Percentiles rank a stretch among this genome's conserved stretches.
Conservation (phyloP, 2,888 invertebrate species). For the Chrysotoxum bicinctum region DNA sequence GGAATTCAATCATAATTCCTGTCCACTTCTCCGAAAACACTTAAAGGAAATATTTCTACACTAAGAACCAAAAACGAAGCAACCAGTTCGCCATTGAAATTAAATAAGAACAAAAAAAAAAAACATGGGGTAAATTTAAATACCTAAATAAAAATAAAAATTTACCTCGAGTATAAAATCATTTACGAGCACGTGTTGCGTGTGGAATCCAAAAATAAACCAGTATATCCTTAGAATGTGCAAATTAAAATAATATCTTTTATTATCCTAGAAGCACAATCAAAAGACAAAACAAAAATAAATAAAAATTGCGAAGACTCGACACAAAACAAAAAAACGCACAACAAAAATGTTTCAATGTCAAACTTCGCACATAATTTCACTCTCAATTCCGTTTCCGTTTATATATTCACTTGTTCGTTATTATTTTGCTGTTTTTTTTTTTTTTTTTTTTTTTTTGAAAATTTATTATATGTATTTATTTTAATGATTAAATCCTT, state of each 20-base stretch:
- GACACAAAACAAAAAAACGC: slow-evolving; percentile 69
- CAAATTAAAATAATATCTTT: not conserved
- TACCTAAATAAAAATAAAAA: not conserved
- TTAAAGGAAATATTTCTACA: slow-evolving; percentile 19
- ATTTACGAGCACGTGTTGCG: slow-evolving; percentile 20
- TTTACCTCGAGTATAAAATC: slow-evolving; percentile 24
- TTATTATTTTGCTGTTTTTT: slow-evolving; percentile 23
- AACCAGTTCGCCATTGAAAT: not conserved
- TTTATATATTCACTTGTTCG: slow-evolving; percentile 55
- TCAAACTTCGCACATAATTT: slow-evolving; percentile 56
- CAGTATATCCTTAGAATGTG: slow-evolving; percentile 23
- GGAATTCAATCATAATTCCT: slow-evolving; percentile 60
- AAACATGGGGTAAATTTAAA: not conserved
- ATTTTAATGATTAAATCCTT: slow-evolving; percentile 65
- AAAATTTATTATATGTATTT: slow-evolving; percentile 47
- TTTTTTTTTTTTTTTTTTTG: not conserved
- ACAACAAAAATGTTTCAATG: slow-evolving; percentile 63
- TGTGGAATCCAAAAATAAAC: slow-evolving; percentile 34
- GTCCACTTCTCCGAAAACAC: slow-evolving; percentile 40
- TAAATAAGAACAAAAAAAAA: not conserved
- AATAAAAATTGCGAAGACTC: slow-evolving; percentile 52
- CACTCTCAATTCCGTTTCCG: slow-evolving; percentile 66
- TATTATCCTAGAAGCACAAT: slow-evolving; percentile 45
- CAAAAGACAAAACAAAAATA: slow-evolving; percentile 10
- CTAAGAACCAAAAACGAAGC: not conserved